phyloP scores from a whole-genome alignment of 2,113 vertebrate species.

The Triplophysa dalaica region DNA sequence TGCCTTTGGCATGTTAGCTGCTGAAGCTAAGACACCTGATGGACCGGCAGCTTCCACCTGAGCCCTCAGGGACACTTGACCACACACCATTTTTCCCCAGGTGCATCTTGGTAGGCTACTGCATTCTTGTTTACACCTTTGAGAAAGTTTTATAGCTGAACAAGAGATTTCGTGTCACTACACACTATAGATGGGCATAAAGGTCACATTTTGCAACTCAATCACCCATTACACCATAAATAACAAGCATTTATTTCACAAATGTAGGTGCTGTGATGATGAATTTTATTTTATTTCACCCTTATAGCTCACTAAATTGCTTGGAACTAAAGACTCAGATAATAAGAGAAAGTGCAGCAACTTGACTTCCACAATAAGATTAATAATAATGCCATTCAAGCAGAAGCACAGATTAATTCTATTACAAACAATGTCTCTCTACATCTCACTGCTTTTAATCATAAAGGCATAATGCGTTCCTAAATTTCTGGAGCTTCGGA shows the following conservation, averaged over 20 bases:
- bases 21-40: constrained; percentile 44
- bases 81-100: constrained; percentile 12
- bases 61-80: constrained; percentile 42
- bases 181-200: too few relatives aligned
- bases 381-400: not conserved
- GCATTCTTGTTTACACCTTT: constrained; percentile 15
- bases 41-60: constrained; percentile 40
- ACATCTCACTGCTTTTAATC: not conserved
- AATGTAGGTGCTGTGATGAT: not conserved
- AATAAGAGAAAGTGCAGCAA: not conserved
- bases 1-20: constrained; percentile 32
- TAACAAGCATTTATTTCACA: constrained; percentile 8
- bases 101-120: constrained; percentile 18
- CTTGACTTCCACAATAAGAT: not conserved
- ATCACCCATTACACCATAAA: constrained; percentile 3
- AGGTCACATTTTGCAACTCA: constrained; percentile 7
- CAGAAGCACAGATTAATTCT: not conserved
- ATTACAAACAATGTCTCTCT: not conserved
- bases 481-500: not conserved
- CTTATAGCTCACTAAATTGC: constrained; percentile 24
- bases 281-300: constrained; percentile 3
- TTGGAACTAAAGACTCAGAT: not conserved
- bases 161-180: constrained; percentile 4
- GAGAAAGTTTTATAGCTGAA: constrained; percentile 2
- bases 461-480: too few relatives aligned